Percentiles rank a stretch among this genome's conserved stretches.
phyloP scores from a whole-genome alignment of 2,888 invertebrate species.

The Tetragonula carbonaria region DNA sequence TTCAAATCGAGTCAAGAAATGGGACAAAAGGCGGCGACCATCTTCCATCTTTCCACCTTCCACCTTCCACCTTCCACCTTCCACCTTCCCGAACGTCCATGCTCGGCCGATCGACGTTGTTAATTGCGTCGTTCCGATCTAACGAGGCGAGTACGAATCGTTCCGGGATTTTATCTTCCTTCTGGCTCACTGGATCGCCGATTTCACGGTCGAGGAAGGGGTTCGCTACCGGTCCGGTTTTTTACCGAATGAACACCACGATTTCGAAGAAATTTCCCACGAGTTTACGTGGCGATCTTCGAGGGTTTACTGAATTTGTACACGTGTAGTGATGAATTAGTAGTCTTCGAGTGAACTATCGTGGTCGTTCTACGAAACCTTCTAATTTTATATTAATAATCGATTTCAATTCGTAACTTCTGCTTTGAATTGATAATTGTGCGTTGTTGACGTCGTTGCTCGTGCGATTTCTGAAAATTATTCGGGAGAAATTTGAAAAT shows the following conservation, averaged over 20 bases:
- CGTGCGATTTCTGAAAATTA: too few species aligned
- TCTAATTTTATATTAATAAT: too few species aligned
- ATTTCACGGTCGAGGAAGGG: constrained; percentile 24
- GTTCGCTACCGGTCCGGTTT: background rate
- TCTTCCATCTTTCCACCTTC: background rate
- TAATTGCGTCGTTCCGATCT: constrained; percentile 59
- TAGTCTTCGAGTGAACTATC: too few species aligned
- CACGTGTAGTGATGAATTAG: too few species aligned
- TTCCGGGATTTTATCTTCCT: constrained; percentile 49
- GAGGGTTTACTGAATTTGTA: too few species aligned
- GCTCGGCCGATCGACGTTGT: constrained; percentile 41
- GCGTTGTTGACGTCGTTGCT: too few species aligned
- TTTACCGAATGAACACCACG: background rate
- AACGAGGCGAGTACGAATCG: constrained; percentile 47
- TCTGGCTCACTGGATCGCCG: constrained; percentile 42
- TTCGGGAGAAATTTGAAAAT: too few species aligned
- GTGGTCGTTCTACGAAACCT: too few species aligned
- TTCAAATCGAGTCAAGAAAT: constrained; percentile 41
- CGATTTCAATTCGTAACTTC: too few species aligned
- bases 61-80: background rate
- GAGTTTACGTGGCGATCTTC: too few species aligned
- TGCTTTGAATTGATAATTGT: too few species aligned
- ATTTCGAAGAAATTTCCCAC: background rate
- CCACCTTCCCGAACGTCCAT: background rate
- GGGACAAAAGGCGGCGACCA: background rate